Evolutionary conservation across 2,113 vertebrate genomes (phyloP), one percentile per base, ranked within the genome.

Genomic region (Dasyornis broadbenti): DNA sequence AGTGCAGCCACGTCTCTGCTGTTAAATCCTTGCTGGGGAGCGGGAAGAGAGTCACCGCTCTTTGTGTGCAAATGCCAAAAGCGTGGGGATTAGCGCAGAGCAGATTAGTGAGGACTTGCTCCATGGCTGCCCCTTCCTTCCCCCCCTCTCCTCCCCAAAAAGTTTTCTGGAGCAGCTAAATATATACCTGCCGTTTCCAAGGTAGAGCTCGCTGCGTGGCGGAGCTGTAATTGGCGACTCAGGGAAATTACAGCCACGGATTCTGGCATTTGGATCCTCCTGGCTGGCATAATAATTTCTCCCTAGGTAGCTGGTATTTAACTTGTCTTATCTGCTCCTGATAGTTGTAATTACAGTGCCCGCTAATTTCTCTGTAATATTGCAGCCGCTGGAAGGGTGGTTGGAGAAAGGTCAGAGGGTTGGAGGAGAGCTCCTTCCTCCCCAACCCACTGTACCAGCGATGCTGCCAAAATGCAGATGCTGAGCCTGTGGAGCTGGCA

Each of bases 261-360:
- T 95, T 96, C 94, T 97, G 95, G 96, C 97, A 98, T 97, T 98
- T 97, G 96, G 94, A 96, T 97, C 95, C 94, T 97, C 95, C 96
- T 95, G 81, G 90, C 90, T 97, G 96, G 97, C 97, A 95, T 97
- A 95, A 97, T 97, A 97, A 97, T 97, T 94, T 95, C 93, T 97
- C 95, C 95, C 96, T 88, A 94, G 94, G 96, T 97, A 95, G 95
- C 94, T 98, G 96, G 89, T 98, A 98, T 98, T 98, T 98, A 98
- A 97, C 98, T 97, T 96, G 97, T 97, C 96, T 96, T 93, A 77
- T 94, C 94, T 98, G 94, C 81, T 95, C 81, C 89, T 80, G 92
- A 97, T 97, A 94, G 91, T 96, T 97, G 79, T 96, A 97, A 98
- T 97, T 96, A 96, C 82, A 81, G 72, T 91, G 93, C 97, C 96